Base-by-base conservation (phyloP, 2,797 vertebrate genomes). In the Syngnathus acus region DNA sequence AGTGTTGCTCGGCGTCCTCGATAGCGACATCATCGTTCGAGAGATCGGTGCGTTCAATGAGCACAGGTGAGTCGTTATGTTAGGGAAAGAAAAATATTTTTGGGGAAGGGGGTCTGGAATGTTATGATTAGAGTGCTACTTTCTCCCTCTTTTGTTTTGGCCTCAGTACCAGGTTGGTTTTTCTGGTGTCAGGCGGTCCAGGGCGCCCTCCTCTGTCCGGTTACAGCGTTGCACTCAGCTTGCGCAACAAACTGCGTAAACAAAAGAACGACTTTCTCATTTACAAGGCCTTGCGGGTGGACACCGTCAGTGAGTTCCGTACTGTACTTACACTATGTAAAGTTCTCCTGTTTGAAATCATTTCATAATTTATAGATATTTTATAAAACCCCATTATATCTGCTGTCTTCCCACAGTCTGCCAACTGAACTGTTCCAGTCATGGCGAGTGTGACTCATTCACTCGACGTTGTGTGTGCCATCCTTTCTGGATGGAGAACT, bases 401-500 rank as follows among this genome's bases (percentile, higher is more conserved):
- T 26, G 1, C 61, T 68, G 62, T 68, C 23, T 0, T 43, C 32
- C 55, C 39, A 65, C 78, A 99, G 97, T 96, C 0, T 99, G 97
- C 83, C 97, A 99, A 90, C 80, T 99, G 72, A 97, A 97, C 90
- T 99, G 97, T 85, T 99, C 97, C 0, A 81, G 93, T 72, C 97
- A 99, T 0, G 97, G 97, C 0, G 94, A 93, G 74, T 99, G 97
- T 0, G 92, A 99, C 81, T 91, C 95, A 0, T 96, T 96, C 87
- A 96, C 95, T 32, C 94, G 95, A 19, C 92, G 93, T 57, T 99
- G 97, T 0, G 69, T 98, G 82, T 99, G 97, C 7, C 95, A 95
- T 65, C 95, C 97, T 0, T 99, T 99, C 84, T 99, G 97, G 97
- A 99, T 99, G 97, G 95, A 99, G 90, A 99, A 99, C 84, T 94